Percentiles rank a stretch among this genome's conserved stretches.
These are phyloP conservation scores for Oxyura jamaicensis DNA, from an alignment of 2,113 vertebrate genomes.

Conservation along the genomic window DNA sequence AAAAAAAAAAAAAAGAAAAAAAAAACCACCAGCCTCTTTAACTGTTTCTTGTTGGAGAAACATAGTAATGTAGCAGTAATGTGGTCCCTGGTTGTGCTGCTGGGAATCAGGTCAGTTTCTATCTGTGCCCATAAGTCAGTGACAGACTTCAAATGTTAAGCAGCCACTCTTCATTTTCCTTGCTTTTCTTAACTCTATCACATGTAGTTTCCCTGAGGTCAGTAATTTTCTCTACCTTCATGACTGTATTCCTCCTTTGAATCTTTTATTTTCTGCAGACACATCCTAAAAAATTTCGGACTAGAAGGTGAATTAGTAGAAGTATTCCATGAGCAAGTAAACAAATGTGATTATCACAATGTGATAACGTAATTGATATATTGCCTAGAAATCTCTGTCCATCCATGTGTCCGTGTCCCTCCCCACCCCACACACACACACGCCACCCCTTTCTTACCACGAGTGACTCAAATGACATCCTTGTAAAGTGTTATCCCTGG, in stretches of 20 bases:
- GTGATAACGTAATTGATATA: background rate
- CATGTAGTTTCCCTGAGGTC: background rate
- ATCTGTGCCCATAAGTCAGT: background rate
- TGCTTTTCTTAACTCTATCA: background rate
- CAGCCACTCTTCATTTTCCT: background rate
- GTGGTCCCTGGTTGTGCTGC: background rate
- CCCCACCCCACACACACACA: no score
- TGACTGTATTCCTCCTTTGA: background rate
- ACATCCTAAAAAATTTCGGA: background rate
- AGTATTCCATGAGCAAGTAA: background rate
- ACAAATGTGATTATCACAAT: background rate
- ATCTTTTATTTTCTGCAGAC: background rate
- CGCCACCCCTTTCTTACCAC: background rate
- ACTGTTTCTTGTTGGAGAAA: background rate
- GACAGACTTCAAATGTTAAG: background rate
- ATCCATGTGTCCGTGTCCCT: no score
- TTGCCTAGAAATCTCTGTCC: background rate
- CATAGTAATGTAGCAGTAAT: background rate
- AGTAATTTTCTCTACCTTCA: background rate
- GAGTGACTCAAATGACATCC: background rate
- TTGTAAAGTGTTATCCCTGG: background rate
- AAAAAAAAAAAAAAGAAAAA: background rate
- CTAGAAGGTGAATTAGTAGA: background rate
- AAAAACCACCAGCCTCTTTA: background rate
- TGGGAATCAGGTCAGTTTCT: background rate